phyloP scores from a whole-genome alignment of 1,140 invertebrate species.

The Leptoteleia sp. region DNA sequence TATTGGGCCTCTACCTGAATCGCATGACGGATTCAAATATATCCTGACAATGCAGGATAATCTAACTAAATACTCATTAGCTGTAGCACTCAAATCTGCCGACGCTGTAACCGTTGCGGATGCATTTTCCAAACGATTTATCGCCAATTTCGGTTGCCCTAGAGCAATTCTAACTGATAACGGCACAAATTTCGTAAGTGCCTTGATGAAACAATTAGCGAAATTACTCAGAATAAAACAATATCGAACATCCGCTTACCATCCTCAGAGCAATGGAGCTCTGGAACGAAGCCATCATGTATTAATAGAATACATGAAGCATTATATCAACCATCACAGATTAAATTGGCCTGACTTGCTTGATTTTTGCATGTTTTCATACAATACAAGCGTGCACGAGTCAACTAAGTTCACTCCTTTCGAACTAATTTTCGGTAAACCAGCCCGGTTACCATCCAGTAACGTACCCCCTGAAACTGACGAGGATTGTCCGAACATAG shows the following conservation, averaged over 20 bases:
- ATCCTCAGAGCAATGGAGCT: constrained; percentile 73
- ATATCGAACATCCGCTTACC: constrained; percentile 40
- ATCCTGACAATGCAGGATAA: background rate
- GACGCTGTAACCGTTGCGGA: background rate
- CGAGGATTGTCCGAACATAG: constrained; percentile 13
- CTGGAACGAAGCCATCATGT: constrained; percentile 74
- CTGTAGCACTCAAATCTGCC: background rate
- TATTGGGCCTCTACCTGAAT: constrained; percentile 1
- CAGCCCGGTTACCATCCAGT: constrained; percentile 26
- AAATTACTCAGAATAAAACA: constrained; percentile 29
- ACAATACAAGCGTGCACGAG: constrained; percentile 62
- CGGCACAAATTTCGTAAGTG: constrained; percentile 26
- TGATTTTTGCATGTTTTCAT: constrained; percentile 22
- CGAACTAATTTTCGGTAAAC: constrained; percentile 41
- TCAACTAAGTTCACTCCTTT: constrained; percentile 63
- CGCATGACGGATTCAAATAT: background rate
- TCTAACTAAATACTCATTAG: background rate
- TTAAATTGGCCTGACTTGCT: constrained; percentile 73
- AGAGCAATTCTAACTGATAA: constrained; percentile 27
- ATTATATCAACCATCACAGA: constrained; percentile 61
- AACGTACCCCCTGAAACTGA: background rate
- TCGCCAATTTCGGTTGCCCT: constrained; percentile 9
- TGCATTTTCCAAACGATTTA: background rate
- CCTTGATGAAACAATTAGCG: constrained; percentile 15
- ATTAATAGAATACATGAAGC: constrained; percentile 64